These are phyloP conservation scores for Chlorops oryzae DNA, from an alignment of 1,140 invertebrate genomes.

Conservation along the genomic window DNA sequence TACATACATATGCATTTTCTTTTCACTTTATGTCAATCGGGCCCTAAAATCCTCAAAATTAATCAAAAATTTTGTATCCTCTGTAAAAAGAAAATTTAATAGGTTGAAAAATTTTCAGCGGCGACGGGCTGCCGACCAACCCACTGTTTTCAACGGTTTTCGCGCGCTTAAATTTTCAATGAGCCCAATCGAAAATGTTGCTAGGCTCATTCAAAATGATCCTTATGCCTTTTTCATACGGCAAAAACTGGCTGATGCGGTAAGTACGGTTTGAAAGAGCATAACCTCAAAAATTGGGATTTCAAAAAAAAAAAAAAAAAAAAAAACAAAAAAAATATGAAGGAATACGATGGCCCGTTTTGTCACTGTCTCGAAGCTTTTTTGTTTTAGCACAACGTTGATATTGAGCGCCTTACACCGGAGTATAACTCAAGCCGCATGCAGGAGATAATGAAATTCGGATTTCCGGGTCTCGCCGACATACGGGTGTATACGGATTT, in stretches of 20 bases:
- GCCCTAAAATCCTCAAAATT: no score
- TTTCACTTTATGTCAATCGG: no score
- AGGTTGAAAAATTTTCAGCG: no score
- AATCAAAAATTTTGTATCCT: no score
- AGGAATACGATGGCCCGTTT: background rate
- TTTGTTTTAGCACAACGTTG: constrained; percentile 6
- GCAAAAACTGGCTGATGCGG: constrained; percentile 24
- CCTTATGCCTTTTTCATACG: constrained; percentile 36
- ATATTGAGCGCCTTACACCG: background rate
- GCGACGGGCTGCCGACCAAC: no score
- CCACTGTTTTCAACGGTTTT: no score
- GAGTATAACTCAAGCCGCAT: constrained; percentile 30
- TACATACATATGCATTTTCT: no score
- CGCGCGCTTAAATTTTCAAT: no score
- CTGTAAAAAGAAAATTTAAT: no score
- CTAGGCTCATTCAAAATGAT: constrained; percentile 25
- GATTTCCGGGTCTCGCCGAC: constrained; percentile 85
- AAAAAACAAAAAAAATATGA: background rate
- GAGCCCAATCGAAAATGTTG: no score
- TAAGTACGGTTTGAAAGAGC: no score
- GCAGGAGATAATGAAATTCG: constrained; percentile 83
- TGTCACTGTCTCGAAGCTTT: background rate
- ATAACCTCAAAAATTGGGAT: background rate
- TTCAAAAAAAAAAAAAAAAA: background rate
- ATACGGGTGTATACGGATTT: constrained; percentile 83